phyloP scores from a whole-genome alignment of 1,140 invertebrate species.

The Nephotettix cincticeps region DNA sequence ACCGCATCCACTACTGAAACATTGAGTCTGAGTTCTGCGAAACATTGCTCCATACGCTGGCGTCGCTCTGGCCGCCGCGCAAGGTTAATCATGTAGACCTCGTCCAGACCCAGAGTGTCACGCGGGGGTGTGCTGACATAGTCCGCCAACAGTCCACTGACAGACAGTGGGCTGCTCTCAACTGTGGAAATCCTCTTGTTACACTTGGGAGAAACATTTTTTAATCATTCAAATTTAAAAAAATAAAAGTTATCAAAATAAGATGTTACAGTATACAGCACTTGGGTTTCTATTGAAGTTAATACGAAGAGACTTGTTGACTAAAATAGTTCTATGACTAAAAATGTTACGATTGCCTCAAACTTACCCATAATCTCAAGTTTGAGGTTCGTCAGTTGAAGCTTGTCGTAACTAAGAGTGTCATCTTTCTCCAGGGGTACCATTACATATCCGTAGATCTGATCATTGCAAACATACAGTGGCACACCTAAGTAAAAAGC shows the following conservation, averaged over 20 bases:
- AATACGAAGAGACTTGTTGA: too few species aligned
- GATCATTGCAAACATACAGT: slow-evolving; percentile 79
- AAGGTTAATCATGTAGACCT: slow-evolving; percentile 92
- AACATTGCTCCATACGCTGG: slow-evolving; percentile 72
- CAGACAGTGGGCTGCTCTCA: slow-evolving; percentile 43
- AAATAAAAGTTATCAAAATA: too few species aligned
- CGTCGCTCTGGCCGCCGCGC: slow-evolving; percentile 74
- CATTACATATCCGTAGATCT: slow-evolving; percentile 79
- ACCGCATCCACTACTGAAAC: slow-evolving; percentile 75
- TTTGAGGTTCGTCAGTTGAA: slow-evolving; percentile 77
- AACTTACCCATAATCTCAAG: slow-evolving; percentile 69
- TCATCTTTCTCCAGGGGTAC: slow-evolving; percentile 75
- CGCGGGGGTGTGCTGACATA: slow-evolving; percentile 55
- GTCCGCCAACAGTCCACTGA: slow-evolving; percentile 46
- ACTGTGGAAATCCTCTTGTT: slow-evolving; percentile 28
- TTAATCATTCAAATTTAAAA: too few species aligned
- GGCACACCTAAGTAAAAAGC: slow-evolving; percentile 59
- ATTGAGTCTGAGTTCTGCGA: slow-evolving; percentile 78
- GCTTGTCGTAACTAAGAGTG: slow-evolving; percentile 61
- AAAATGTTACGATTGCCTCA: too few species aligned
- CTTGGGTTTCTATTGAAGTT: too few species aligned
- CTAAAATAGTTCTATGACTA: too few species aligned
- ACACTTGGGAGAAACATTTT: too few species aligned
- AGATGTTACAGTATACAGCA: too few species aligned
- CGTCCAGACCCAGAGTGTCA: slow-evolving; percentile 66